Evolutionary conservation across 2,113 vertebrate species (phyloP), one percentile per base, ranked within the genome.

Genomic region (Spizaetus ornatus): DNA sequence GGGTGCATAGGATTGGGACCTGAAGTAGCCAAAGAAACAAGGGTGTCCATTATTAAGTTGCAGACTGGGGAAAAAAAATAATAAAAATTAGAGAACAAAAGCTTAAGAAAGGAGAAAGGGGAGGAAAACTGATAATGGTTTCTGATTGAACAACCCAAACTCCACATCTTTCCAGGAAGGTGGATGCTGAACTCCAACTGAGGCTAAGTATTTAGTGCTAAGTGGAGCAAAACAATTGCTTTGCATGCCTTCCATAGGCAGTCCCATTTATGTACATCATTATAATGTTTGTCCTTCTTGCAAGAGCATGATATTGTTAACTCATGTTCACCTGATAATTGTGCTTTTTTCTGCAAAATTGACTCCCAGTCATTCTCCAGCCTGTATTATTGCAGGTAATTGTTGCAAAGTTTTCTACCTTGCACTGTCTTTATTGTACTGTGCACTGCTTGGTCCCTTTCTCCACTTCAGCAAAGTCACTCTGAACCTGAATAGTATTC

Each of bases 11-110:
- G 42, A 9, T 22, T 56, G 34, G 21, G 14, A 40, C 13, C 16
- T 47, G 42, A 9, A 71, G 19, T 0, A 67, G 38, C 8, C 55
- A 78, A 58, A 86, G 14, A 69, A 70, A 40, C 4, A 52, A 40
- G 6, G 1, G 0, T 15, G 34, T 17, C 16, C 36, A 14, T 1
- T 7, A 32, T 11, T 47, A 67, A 53, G 9, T 4, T 38, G 22
- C 3, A 52, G 20, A 69, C 3, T 10, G 9, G 10, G 16, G 13
- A 3, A 13, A 32, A 52, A 59, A 18, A 23, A 16, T 3, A 10
- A 26, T 5, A 27, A 29, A 67, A 50, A 15, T 11, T 48, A 45
- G 34, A 70, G 25, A 88, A 38, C 2, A 19, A 86, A 55, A 73
- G 10, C 6, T 42, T 56, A 34, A 62, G n/a, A 82, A 66, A 58